Evolutionary conservation across 2,797 vertebrate genomes (phyloP).

Genomic region (Mionectes olivaceus): DNA sequence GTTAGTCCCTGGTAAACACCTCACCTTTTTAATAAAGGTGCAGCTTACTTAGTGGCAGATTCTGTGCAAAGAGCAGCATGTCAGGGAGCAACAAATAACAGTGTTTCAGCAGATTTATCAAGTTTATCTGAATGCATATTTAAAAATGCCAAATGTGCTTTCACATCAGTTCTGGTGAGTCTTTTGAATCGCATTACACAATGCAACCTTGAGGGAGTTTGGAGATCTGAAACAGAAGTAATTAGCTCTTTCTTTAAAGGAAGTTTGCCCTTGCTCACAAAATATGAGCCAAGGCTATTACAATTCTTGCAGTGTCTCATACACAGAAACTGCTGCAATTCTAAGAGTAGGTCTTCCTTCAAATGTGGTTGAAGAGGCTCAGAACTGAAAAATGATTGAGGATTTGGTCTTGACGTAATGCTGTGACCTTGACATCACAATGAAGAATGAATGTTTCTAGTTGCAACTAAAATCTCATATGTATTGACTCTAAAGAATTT

Average conservation of each 20-base stretch:
- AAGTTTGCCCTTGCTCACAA: slow-evolving; percentile 16
- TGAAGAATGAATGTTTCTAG: background rate
- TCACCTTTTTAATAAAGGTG: background rate
- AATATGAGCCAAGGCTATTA: background rate
- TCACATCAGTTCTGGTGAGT: background rate
- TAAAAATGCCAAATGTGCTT: slow-evolving; percentile 39
- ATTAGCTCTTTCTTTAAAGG: slow-evolving; percentile 48
- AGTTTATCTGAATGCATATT: slow-evolving; percentile 41
- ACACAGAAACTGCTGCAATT: background rate
- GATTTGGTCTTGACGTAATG: background rate
- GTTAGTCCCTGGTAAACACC: background rate
- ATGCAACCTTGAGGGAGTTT: slow-evolving; percentile 44
- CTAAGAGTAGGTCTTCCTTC: background rate
- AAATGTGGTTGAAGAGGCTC: background rate
- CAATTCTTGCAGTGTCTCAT: background rate
- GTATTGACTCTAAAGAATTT: background rate
- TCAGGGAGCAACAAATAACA: background rate
- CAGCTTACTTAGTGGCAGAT: background rate
- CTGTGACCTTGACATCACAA: background rate
- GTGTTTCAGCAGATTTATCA: slow-evolving; percentile 15
- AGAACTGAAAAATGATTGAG: background rate
- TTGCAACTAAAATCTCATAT: background rate
- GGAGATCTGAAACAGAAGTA: slow-evolving; percentile 21
- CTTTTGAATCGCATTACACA: slow-evolving; percentile 51
- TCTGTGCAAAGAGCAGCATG: background rate